Evolutionary conservation across 2,113 vertebrate genomes (phyloP), one percentile per base, ranked within the genome.

Genomic region (Entomyzon cyanotis): DNA sequence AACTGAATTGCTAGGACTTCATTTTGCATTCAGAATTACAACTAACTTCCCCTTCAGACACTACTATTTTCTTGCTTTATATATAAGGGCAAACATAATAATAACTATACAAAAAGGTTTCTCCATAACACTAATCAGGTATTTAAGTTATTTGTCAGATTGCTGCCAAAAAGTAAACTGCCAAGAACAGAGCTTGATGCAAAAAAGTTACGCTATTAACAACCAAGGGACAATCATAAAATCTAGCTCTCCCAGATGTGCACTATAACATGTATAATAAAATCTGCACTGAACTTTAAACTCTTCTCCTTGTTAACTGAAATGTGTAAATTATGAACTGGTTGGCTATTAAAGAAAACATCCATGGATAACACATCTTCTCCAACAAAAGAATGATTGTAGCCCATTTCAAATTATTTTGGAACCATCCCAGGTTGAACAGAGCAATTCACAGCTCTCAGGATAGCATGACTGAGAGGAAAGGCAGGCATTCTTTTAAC

Each of bases 351-450:
- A 95, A 85, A 92, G 60, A 94, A 94, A 96, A 75, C 60, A 84
- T 90, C 73, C 52, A 73, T 47, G 47, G 64, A 83, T 67, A 90
- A 90, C 62, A 52, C 42, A 70, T 73, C 65, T 85, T 83, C 73
- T 93, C 44, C 81, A 96, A 97, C 93, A 97, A 96, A 97, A 95
- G 94, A 94, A 91, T 73, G 39, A 96, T 91, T 96, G 87, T 91
- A 82, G 10, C 17, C 42, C 42, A 27, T 49, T 87, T 97, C 33
- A 94, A 95, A 94, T 81, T 95, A 59, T 84, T 95, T 96, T 96
- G 95, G 90, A 96, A 75, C 28, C 63, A 73, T 91, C 87, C 90
- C 93, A 96, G 67, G 46, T 27, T 5, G 65, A 93, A 85, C 68
- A 94, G 70, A 89, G 67, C 41, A 89, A 92, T 90, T 96, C 91